Base-by-base conservation (phyloP, 2,888 invertebrate species). In the Lasioglossum marginatum region DNA sequence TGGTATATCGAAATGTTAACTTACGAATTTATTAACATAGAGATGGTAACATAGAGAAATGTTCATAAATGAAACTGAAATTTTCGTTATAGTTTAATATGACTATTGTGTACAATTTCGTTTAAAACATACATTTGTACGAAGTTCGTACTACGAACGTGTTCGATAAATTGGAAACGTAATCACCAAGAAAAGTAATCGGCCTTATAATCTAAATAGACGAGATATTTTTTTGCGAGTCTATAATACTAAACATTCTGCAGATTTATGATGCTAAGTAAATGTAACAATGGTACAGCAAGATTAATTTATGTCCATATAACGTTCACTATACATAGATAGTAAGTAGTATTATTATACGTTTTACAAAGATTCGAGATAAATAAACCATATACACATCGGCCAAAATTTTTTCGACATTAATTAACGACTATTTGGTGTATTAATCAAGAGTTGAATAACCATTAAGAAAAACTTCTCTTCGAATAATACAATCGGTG, bases 281-380 rank as follows among this genome's bases (percentile, higher is more conserved):
- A 19, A 82, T 63, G 52, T 57, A 86, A 77, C 60, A 73, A 82
- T 79, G n/a, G 75, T 66, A 75, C 10, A 31, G 52, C 68, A 45
- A 43, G 68, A 72, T 60, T 45, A 71, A 81, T 79, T 57, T 70
- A 80, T 45, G n/a, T 68, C 27, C 48, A 10, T 77, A n/a, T 72
- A 72, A 71, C 63, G 52, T 68, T 37, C 43, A 52, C 57, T 80
- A 74, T 45, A 40, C 40, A 52, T 31, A 19, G 52, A 8, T 40
- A 37, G 0, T 85, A 78, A 63, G 52, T 78, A 73, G 43, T 81
- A 81, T 77, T 52, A 71, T 27, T 75, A 23, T 27, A 68, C 23
- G 31, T 79, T 81, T 77, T 43, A 45, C 14, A 76, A 86, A 75
- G 37, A 81, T 76, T 70, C 63, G 4, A 23, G 52, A 81, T 79